Percentiles rank a stretch among this genome's conserved stretches.
phyloP scores from a whole-genome alignment of 2,113 vertebrate species.

The Podarcis raffonei region DNA sequence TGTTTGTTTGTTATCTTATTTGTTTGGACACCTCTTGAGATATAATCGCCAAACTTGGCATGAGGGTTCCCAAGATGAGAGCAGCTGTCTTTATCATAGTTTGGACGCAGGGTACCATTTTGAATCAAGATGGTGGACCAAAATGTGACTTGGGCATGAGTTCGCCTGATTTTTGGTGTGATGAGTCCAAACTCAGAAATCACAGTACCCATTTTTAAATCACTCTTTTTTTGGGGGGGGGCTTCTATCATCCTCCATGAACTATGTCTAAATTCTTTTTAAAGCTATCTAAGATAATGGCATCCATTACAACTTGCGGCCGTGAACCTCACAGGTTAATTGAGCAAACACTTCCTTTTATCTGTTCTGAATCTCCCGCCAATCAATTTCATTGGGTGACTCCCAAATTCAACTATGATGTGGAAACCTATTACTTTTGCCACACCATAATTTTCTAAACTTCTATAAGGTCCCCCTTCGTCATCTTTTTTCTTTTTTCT shows the following conservation, averaged over 20 bases:
- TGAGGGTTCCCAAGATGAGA: too few species aligned
- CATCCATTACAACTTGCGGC: neutral
- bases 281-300: neutral
- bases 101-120: too few species aligned
- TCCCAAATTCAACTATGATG: neutral
- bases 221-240: neutral
- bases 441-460: neutral
- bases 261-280: neutral
- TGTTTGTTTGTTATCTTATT: too few species aligned
- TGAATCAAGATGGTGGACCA: too few species aligned
- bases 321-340: neutral
- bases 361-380: neutral
- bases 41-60: too few species aligned
- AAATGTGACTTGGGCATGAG: too few species aligned
- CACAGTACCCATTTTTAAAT: too few species aligned
- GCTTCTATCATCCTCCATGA: neutral
- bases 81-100: too few species aligned
- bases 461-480: neutral
- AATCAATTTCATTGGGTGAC: neutral
- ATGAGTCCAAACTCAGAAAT: too few species aligned
- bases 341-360: neutral
- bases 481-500: neutral
- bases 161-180: too few species aligned
- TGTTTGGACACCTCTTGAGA: too few species aligned
- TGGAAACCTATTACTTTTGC: neutral